These are phyloP conservation scores for Ellobium chinense DNA, from an alignment of 2,888 invertebrate genomes.

Conservation along the genomic window DNA sequence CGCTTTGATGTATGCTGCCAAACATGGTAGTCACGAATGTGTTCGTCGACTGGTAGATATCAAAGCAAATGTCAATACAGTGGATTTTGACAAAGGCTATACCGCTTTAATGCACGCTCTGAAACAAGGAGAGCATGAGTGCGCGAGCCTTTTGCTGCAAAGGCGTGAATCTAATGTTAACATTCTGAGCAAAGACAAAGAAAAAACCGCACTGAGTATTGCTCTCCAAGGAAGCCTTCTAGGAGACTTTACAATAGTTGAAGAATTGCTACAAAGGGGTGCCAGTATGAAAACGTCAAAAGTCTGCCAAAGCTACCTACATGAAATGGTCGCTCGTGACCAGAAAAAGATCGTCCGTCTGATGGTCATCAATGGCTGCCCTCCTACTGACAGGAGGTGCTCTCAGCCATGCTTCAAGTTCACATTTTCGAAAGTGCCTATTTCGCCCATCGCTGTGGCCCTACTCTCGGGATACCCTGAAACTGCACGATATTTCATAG, in stretches of 20 bases:
- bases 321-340: conserved; percentile 24
- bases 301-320: neutral
- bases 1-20: conserved; percentile 20
- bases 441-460: conserved; percentile 8
- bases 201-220: conserved; percentile 4
- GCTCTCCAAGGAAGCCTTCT: neutral
- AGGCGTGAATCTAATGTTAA: neutral
- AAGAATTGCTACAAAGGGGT: neutral
- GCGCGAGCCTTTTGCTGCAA: neutral
- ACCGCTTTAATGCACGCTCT: conserved; percentile 28
- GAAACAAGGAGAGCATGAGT: neutral
- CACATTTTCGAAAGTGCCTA: neutral
- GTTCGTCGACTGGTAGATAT: neutral
- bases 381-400: neutral
- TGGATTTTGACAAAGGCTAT: conserved; percentile 18
- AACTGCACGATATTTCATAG: conserved; percentile 2
- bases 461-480: neutral
- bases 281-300: neutral
- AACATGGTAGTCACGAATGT: neutral
- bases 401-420: neutral
- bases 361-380: conserved; percentile 14
- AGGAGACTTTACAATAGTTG: neutral
- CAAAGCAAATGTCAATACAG: neutral
- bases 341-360: conserved; percentile 1
- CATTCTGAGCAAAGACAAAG: neutral